Evolutionary conservation across 1,140 invertebrate genomes (phyloP), one percentile per base, ranked within the genome.

Genomic region (Anastatus disparis): DNA sequence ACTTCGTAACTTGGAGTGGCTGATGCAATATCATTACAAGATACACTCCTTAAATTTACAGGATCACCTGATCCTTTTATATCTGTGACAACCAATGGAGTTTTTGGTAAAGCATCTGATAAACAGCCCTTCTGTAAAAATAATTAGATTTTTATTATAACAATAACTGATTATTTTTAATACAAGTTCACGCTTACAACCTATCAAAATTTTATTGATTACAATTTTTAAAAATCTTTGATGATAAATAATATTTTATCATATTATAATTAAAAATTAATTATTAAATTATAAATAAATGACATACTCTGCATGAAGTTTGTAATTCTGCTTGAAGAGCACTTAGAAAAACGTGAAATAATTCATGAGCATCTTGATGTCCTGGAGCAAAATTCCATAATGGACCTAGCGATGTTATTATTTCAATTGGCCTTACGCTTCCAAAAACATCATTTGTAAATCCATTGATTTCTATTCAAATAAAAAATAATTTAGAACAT

Each of bases 281-380:
- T 77, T 78, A 44, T 9, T 9, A 44, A 48, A 48, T 4, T 38
- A 7, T 62, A 48, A 27, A 6, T 44, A 13, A 22, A 24, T 29
- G 78, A 70, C 76, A 76, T 82, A 91, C 90, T 80, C 89, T 89
- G 78, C 86, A 87, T 15, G 85, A 76, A 40, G 86, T 84, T 61
- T 89, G 86, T 15, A 91, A 89, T 85, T 97, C 95, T 83, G 95
- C 92, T 83, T 96, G 94, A 20, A 97, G 85, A 29, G 95, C 95
- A 27, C 93, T 90, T 12, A 96, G 87, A 73, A 98, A 81, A 13
- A 95, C 91, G 86, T 96, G 94, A 70, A 97, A 92, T 52, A 97
- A 81, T 82, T 98, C 95, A 83, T 97, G 95, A 20, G 94, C 93
- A 88, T 98, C 96, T 87, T 97, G 95, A 85, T 98, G 94, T 73